Conservation (phyloP, 2,113 vertebrate species). For the Neotragus pygmaeus region DNA sequence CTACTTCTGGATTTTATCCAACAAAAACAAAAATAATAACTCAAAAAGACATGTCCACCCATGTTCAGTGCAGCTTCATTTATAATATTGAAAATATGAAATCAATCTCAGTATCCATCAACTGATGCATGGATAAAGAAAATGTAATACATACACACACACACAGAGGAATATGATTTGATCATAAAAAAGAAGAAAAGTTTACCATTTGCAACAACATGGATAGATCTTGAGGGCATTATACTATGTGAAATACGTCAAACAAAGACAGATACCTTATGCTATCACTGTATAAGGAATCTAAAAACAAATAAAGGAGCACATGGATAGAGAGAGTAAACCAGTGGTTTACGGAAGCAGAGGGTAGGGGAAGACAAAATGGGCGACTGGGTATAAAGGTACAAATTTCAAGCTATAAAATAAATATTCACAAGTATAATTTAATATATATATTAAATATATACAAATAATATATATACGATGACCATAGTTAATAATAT, state of each 20-base stretch:
- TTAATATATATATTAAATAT: neutral
- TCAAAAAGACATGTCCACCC: neutral
- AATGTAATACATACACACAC: neutral
- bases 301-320: neutral
- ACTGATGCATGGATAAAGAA: neutral
- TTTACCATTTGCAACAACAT: neutral
- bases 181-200: neutral
- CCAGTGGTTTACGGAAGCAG: neutral
- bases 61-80: neutral
- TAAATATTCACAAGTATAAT: neutral
- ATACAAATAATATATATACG: neutral
- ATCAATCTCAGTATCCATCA: neutral
- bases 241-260: neutral
- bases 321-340: neutral
- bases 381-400: neutral
- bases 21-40: neutral
- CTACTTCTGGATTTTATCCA: neutral
- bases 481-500: neutral
- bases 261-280: neutral
- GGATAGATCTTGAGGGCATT: neutral
- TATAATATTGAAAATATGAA: neutral
- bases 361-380: neutral
- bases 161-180: neutral
- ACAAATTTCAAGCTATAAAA: neutral
- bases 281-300: neutral